These are phyloP conservation scores for Macrocentrus cingulum DNA, from an alignment of 1,140 invertebrate species.

Conservation along the genomic window DNA sequence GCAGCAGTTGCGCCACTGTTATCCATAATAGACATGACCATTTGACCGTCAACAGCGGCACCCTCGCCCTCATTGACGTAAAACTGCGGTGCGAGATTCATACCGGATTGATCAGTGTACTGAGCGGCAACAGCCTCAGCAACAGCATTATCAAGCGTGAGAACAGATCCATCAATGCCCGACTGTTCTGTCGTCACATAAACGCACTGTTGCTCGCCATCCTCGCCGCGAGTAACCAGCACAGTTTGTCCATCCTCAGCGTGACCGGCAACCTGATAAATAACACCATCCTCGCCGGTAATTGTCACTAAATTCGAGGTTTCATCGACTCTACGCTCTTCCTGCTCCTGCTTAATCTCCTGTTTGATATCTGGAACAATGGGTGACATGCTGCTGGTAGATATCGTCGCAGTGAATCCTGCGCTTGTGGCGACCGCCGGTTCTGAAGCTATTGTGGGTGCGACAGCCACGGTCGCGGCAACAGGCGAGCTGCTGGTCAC, in stretches of 20 bases:
- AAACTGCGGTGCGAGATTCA: conserved; percentile 56
- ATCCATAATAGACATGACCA: conserved; percentile 59
- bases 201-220: conserved; percentile 71
- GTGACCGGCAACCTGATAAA: conserved; percentile 71
- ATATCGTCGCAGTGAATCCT: background rate
- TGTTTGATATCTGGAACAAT: conserved; percentile 19
- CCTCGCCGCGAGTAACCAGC: conserved; percentile 67
- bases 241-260: conserved; percentile 76
- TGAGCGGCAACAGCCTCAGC: conserved; percentile 61
- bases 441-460: conserved; percentile 6
- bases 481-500: conserved; percentile 10
- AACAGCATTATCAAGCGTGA: conserved; percentile 66
- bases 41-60: conserved; percentile 49
- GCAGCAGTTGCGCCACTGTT: conserved; percentile 38
- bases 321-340: conserved; percentile 44
- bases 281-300: conserved; percentile 59
- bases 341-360: conserved; percentile 36
- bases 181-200: conserved; percentile 68
- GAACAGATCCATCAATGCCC: conserved; percentile 64
- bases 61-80: conserved; percentile 60
- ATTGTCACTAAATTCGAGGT: conserved; percentile 56
- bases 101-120: conserved; percentile 57
- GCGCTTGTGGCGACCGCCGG: conserved; percentile 7
- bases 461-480: background rate
- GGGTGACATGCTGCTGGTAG: conserved; percentile 1